Percentiles rank a stretch among this genome's conserved stretches.
These are phyloP conservation scores for Stegana nigrithorax DNA, from an alignment of 2,888 invertebrate genomes.

Conservation along the genomic window DNA sequence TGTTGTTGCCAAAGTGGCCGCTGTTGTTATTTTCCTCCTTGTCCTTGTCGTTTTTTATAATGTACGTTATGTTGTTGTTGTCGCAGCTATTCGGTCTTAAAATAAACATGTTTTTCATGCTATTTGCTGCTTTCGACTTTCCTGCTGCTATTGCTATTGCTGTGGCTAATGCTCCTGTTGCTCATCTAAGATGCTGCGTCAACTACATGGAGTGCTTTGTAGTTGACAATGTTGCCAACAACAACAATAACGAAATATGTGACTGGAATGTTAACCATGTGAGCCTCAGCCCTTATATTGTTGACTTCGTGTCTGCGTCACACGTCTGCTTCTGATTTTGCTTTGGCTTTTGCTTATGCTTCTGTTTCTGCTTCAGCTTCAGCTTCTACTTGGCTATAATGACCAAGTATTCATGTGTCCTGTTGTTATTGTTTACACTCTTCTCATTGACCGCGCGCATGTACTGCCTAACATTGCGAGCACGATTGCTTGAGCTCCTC, in stretches of 20 bases:
- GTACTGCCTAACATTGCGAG: too few species aligned
- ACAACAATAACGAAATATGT: too few species aligned
- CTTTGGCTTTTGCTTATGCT: not conserved
- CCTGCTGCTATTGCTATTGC: not conserved
- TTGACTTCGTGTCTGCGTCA: not conserved
- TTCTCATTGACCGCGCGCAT: too few species aligned
- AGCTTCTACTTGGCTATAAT: not conserved
- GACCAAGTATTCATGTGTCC: too few species aligned
- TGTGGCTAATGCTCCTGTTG: not conserved
- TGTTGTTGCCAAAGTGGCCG: slow-evolving; percentile 1
- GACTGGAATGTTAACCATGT: not conserved
- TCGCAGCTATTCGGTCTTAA: not conserved
- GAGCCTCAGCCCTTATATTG: not conserved
- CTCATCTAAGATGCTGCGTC: slow-evolving; percentile 2
- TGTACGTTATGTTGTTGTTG: slow-evolving; percentile 10
- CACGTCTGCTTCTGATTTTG: too few species aligned
- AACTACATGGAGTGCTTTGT: not conserved
- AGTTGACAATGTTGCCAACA: not conserved
- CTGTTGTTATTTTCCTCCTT: slow-evolving; percentile 9
- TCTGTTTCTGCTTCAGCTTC: not conserved
- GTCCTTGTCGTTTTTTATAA: not conserved
- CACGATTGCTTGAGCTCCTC: too few species aligned
- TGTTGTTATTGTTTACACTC: too few species aligned
- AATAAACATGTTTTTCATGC: slow-evolving; percentile 13
- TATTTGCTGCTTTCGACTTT: not conserved